Evolutionary conservation across 2,888 invertebrate genomes (phyloP).

Genomic region (Orthosia gothica): DNA sequence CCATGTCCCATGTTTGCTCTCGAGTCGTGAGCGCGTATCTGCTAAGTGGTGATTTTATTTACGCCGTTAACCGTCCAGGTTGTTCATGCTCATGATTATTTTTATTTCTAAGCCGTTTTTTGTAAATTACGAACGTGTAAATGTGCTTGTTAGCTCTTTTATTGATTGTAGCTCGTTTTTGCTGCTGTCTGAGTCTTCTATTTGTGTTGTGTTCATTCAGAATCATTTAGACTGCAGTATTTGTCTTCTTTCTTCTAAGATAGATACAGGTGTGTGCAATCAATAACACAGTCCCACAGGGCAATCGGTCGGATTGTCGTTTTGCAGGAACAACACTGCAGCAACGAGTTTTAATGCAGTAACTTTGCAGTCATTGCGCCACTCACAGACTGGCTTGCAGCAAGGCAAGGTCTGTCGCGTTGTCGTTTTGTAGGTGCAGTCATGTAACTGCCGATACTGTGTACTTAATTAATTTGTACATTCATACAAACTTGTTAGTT

Average conservation of each 20-base stretch:
- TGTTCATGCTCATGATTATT: constrained; percentile 20
- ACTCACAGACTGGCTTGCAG: not conserved
- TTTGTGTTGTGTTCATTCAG: constrained; percentile 3
- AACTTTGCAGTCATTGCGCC: constrained; percentile 16
- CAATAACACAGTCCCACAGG: not conserved
- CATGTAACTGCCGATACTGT: not conserved
- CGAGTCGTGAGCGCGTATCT: constrained; percentile 26
- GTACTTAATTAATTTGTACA: not conserved
- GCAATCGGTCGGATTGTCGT: not conserved
- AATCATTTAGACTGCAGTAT: not conserved
- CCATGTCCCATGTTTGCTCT: constrained; percentile 34
- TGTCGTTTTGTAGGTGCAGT: not conserved
- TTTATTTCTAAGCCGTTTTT: constrained; percentile 14
- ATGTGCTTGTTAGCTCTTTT: constrained; percentile 13
- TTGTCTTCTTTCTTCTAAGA: too few relatives aligned
- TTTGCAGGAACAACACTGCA: not conserved
- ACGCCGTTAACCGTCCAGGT: constrained; percentile 6
- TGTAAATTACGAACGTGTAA: constrained; percentile 18
- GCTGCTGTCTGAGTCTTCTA: not conserved
- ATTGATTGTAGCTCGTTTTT: constrained; percentile 7
- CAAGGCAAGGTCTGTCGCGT: not conserved
- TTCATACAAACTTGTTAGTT: not conserved
- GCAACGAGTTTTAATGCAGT: constrained; percentile 17
- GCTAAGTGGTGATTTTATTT: constrained; percentile 49
- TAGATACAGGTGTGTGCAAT: not conserved